Evolutionary conservation across 2,113 vertebrate species (phyloP).

Genomic region (Cariama cristata): DNA sequence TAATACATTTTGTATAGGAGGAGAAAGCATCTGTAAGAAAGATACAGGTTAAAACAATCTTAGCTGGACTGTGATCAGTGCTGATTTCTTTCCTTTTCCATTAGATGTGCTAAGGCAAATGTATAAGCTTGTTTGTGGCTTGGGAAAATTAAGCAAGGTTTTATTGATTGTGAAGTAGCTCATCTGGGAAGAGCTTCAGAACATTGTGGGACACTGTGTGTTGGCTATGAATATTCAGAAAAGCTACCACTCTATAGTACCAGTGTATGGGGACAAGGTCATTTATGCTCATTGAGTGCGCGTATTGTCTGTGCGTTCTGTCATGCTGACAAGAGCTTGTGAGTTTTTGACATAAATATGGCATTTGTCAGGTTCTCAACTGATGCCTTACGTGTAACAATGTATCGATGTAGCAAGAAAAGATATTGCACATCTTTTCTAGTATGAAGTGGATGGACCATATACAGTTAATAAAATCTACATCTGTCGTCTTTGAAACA

Average conservation of each 20-base stretch:
- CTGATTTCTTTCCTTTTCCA: not conserved
- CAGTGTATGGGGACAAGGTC: not conserved
- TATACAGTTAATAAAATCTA: not conserved
- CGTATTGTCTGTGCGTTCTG: not conserved
- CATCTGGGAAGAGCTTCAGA: not conserved
- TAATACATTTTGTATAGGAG: not conserved
- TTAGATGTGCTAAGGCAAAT: not conserved
- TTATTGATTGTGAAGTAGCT: not conserved
- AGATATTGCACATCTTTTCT: not conserved
- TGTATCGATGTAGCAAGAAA: not conserved
- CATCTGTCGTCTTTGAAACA: not conserved
- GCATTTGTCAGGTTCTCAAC: not conserved
- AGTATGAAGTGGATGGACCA: not conserved
- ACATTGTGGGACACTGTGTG: not conserved
- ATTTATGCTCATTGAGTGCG: fast-evolving
- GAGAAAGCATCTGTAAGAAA: not conserved
- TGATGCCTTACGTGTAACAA: fast-evolving
- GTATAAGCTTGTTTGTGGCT: not conserved
- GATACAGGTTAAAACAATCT: not conserved
- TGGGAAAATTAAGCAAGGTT: not conserved
- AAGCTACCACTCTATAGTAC: not conserved
- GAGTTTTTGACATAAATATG: fast-evolving
- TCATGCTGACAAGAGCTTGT: not conserved
- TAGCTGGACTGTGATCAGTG: not conserved
- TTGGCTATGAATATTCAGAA: not conserved